Evolutionary conservation across 1,140 invertebrate genomes (phyloP).

Genomic region (Hylaeus volcanicus): DNA sequence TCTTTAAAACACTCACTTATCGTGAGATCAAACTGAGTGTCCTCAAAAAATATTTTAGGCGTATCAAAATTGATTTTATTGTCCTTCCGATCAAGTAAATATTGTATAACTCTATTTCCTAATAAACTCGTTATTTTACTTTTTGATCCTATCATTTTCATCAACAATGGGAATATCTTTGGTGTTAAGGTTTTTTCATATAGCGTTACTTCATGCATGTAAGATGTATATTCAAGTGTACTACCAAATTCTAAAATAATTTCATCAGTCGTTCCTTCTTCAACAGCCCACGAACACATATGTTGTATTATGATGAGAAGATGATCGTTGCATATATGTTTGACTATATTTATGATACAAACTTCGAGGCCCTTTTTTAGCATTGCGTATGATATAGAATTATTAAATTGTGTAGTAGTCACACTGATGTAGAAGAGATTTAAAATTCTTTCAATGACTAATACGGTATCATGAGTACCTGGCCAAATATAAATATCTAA

Average conservation of each 20-base stretch:
- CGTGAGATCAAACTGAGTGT: conserved; percentile 75
- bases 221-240: conserved; percentile 80
- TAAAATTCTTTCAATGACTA: conserved; percentile 77
- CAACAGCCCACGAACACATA: conserved; percentile 74
- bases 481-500: conserved; percentile 79
- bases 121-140: conserved; percentile 79
- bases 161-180: conserved; percentile 77
- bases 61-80: conserved; percentile 79
- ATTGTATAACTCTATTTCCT: conserved; percentile 81
- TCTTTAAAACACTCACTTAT: conserved; percentile 71
- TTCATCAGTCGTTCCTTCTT: conserved; percentile 70
- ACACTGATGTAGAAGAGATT: conserved; percentile 78
- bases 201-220: conserved; percentile 73
- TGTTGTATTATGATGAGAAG: conserved; percentile 73
- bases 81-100: conserved; percentile 80
- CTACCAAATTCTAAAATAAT: conserved; percentile 78
- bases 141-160: conserved; percentile 79
- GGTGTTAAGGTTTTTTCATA: conserved; percentile 77
- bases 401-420: conserved; percentile 43
- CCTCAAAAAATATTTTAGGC: conserved; percentile 81
- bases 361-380: conserved; percentile 73
- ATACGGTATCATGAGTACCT: conserved; percentile 71
- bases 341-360: conserved; percentile 76
- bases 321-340: conserved; percentile 75
- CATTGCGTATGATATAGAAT: conserved; percentile 40